Evolutionary conservation across 2,797 vertebrate species (phyloP).

Genomic region (Acanthis flammea): DNA sequence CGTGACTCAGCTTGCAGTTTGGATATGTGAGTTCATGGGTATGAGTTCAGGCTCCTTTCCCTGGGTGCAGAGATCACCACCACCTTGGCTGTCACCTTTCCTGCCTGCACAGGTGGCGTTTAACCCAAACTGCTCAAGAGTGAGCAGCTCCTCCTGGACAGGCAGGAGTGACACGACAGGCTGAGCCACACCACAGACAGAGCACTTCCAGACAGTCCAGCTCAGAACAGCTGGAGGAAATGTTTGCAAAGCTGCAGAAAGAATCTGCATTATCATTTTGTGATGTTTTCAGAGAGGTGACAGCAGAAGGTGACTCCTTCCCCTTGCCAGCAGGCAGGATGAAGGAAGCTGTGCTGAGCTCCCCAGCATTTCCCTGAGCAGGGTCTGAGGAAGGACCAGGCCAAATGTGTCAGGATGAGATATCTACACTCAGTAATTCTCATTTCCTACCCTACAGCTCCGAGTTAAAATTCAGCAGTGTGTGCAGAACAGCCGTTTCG

Average conservation of each 20-base stretch:
- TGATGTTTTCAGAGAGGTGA: not conserved
- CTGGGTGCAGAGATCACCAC: not conserved
- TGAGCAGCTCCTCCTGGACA: not conserved
- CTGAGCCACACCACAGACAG: not conserved
- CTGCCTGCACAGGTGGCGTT: rapidly evolving
- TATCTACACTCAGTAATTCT: not conserved
- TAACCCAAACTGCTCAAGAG: not conserved
- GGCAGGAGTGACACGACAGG: not conserved
- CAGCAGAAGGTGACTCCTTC: not conserved
- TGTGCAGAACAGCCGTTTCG: not conserved
- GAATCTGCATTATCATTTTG: not conserved
- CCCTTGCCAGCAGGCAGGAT: not conserved
- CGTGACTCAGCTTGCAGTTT: not conserved
- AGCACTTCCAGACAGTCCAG: not conserved
- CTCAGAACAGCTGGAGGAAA: not conserved
- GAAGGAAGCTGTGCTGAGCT: not conserved
- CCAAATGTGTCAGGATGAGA: not conserved
- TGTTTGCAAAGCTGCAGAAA: not conserved
- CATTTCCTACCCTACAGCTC: not conserved
- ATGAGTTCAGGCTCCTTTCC: not conserved
- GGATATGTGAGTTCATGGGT: not conserved
- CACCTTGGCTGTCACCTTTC: not conserved
- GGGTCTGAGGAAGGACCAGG: not conserved
- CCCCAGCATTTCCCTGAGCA: not conserved
- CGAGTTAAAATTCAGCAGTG: not conserved